Percentiles rank a stretch among this genome's conserved stretches.
phyloP scores from a whole-genome alignment of 2,113 vertebrate genomes.

The Dicentrarchus labrax region DNA sequence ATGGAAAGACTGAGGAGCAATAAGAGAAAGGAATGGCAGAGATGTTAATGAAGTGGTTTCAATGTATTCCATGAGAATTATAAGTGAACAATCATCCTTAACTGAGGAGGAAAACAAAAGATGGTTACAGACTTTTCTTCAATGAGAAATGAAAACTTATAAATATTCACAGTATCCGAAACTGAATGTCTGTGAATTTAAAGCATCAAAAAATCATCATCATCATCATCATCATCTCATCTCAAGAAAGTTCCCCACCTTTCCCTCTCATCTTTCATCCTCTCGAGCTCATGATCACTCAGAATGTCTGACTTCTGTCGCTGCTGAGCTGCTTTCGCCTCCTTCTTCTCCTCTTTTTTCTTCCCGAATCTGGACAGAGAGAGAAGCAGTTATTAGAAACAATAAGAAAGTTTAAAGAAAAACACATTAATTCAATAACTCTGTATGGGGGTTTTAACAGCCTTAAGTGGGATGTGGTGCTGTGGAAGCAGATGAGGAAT shows the following conservation, averaged over 20 bases:
- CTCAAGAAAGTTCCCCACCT: constrained; percentile 55
- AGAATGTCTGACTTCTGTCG: constrained; percentile 84
- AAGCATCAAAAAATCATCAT: background rate
- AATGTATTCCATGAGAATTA: background rate
- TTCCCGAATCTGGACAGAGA: constrained; percentile 91
- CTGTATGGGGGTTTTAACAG: background rate
- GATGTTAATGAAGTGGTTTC: background rate
- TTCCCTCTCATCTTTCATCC: constrained; percentile 86
- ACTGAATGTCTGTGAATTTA: background rate
- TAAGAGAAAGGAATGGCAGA: background rate
- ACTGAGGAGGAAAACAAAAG: background rate
- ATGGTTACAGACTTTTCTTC: background rate
- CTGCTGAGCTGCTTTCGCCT: constrained; percentile 83
- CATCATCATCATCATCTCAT: background rate
- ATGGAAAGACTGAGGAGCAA: background rate
- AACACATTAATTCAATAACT: background rate
- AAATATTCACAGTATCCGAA: background rate
- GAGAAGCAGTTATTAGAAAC: constrained; percentile 43
- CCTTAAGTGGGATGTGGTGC: background rate
- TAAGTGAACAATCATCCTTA: background rate
- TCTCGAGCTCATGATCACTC: constrained; percentile 90
- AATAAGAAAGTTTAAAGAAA: background rate
- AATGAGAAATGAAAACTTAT: background rate
- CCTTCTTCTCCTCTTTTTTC: constrained; percentile 95
- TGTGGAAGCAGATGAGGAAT: background rate